These are phyloP conservation scores for Bos javanicus DNA, from an alignment of 2,113 vertebrate species.

Conservation along the genomic window DNA sequence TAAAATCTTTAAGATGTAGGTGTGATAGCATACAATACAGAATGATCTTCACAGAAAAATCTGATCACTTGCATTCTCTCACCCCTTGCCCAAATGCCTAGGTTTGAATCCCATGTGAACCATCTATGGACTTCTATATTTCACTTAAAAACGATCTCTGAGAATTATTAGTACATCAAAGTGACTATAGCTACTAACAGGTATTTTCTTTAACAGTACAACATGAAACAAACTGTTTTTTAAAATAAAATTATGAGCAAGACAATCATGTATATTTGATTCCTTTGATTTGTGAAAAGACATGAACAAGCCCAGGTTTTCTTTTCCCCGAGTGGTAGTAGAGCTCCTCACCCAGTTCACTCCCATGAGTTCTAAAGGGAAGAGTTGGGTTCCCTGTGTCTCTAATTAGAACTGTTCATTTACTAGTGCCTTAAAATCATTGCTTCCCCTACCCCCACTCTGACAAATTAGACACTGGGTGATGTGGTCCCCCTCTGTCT, in stretches of 20 bases:
- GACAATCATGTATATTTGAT: not conserved
- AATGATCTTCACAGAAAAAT: conserved; percentile 22
- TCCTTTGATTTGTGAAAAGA: conserved; percentile 10
- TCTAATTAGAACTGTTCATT: not conserved
- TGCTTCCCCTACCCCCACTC: not conserved
- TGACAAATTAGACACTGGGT: not conserved
- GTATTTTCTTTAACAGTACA: conserved; percentile 29
- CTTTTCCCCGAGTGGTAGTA: not conserved
- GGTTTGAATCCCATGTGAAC: conserved; percentile 13
- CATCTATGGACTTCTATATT: conserved; percentile 29
- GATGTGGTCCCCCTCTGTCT: not conserved
- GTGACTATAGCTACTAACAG: not conserved
- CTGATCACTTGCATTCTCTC: not conserved
- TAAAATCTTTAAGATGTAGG: not conserved
- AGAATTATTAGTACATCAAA: conserved; percentile 34
- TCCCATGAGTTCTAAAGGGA: not conserved
- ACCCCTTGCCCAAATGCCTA: not conserved
- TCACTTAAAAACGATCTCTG: conserved; percentile 9
- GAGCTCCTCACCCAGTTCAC: not conserved
- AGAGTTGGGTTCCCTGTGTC: not conserved
- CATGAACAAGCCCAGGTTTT: not conserved
- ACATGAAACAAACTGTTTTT: not conserved
- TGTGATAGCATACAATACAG: not conserved
- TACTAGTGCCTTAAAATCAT: not conserved
- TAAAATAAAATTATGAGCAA: not conserved